phyloP scores from a whole-genome alignment of 2,888 invertebrate species.

The Leptinotarsa peninsularis region DNA sequence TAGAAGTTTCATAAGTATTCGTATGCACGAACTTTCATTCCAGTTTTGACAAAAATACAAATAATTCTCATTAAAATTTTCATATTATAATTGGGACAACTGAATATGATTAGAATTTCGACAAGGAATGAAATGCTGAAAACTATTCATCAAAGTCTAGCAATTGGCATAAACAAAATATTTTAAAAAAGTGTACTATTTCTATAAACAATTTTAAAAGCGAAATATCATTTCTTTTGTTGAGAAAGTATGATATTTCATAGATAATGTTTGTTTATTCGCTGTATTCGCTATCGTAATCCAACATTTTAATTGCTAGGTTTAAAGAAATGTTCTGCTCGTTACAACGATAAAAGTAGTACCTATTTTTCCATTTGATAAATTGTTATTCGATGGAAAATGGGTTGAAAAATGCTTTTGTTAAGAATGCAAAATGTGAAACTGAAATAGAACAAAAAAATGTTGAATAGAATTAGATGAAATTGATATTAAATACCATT shows the following conservation, averaged over 20 bases:
- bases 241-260: conserved; percentile 19
- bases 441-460: neutral
- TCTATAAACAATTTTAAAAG: neutral
- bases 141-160: neutral
- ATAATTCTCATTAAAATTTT: no score
- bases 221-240: conserved; percentile 12
- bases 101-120: neutral
- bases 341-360: conserved; percentile 34
- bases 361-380: conserved; percentile 16
- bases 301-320: conserved; percentile 35
- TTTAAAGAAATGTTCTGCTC: conserved; percentile 16
- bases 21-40: no score
- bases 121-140: neutral
- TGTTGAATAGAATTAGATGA: neutral
- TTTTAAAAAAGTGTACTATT: neutral
- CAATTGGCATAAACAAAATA: neutral
- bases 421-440: neutral
- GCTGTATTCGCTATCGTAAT: conserved; percentile 30
- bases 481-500: neutral
- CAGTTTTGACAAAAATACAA: no score
- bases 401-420: neutral
- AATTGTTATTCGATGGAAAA: neutral
- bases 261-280: conserved; percentile 34
- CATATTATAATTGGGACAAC: neutral
- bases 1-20: no score